Conservation (phyloP, 92 coral and sea anemone species). For the Muricea muricata region DNA sequence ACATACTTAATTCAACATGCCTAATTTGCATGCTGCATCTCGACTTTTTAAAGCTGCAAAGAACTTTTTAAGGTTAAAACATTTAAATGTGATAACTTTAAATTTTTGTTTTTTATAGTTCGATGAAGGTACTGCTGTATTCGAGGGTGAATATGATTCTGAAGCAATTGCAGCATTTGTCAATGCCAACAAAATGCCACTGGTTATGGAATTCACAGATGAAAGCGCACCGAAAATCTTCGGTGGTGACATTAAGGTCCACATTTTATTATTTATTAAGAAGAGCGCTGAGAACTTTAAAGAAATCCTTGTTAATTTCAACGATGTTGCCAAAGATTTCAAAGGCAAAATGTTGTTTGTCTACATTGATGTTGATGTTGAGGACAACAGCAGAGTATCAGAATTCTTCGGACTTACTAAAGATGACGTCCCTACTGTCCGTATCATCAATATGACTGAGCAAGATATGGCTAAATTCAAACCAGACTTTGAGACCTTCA, state of each 20-base stretch:
- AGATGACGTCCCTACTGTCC: slow-evolving; percentile 88
- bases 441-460: slow-evolving; percentile 93
- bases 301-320: slow-evolving; percentile 72
- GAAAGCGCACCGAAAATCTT: slow-evolving; percentile 99
- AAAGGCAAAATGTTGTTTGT: slow-evolving; percentile 97
- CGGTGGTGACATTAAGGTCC: slow-evolving; percentile 95
- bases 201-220: slow-evolving; percentile 98
- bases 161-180: slow-evolving; percentile 83
- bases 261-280: slow-evolving; percentile 82
- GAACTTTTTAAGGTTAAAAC: too few species aligned
- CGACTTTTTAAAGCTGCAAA: too few species aligned
- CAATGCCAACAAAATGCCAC: slow-evolving; percentile 95
- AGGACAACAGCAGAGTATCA: slow-evolving; percentile 92
- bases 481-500: slow-evolving; percentile 78
- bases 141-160: slow-evolving; percentile 81
- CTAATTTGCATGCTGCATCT: too few species aligned
- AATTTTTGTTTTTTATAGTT: slow-evolving; percentile 65
- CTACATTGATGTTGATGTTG: slow-evolving; percentile 84
- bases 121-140: slow-evolving; percentile 93
- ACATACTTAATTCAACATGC: too few species aligned
- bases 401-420: slow-evolving; percentile 93
- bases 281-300: slow-evolving; percentile 81
- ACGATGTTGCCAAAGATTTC: slow-evolving; percentile 86
- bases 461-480: slow-evolving; percentile 97
- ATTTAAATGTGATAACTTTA: too few species aligned